A percentile compares a stretch with the other conserved stretches of the same genome.
Evolutionary conservation across 2,888 invertebrate genomes (phyloP).

Genomic region (Tetheella fluctuosa): DNA sequence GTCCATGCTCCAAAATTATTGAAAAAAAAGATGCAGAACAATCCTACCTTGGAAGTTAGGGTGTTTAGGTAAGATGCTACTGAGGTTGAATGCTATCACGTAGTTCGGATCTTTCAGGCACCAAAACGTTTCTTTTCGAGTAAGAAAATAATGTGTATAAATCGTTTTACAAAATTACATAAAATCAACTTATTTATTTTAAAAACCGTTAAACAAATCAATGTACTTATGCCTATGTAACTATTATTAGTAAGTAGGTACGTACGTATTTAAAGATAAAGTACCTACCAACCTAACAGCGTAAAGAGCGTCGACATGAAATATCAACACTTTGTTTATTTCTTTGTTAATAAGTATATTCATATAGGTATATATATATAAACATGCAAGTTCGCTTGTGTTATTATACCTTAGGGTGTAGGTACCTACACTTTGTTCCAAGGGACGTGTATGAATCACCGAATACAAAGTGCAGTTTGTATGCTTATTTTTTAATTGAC

Average conservation of each 20-base stretch:
- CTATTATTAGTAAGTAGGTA: neutral
- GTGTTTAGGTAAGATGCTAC: too few species aligned
- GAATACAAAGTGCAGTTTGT: neutral
- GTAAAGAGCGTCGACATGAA: constrained; percentile 38
- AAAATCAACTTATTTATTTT: neutral
- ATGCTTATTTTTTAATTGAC: neutral
- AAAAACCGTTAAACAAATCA: neutral
- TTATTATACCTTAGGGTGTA: constrained; percentile 34
- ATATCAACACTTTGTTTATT: constrained; percentile 34
- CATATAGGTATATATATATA: constrained; percentile 4
- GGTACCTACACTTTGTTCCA: constrained; percentile 38
- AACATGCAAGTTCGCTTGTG: constrained; percentile 29
- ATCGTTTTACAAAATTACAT: too few species aligned
- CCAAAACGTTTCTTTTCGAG: too few species aligned
- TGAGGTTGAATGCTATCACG: too few species aligned
- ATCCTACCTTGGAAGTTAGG: too few species aligned
- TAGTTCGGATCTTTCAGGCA: too few species aligned
- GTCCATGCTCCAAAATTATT: too few species aligned
- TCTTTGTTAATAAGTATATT: constrained; percentile 39
- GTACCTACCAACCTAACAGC: constrained; percentile 31
- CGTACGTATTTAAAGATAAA: neutral
- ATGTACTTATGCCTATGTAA: neutral
- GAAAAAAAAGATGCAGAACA: too few species aligned
- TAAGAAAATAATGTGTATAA: too few species aligned
- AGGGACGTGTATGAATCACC: constrained; percentile 33